Percentiles rank a stretch among this genome's conserved stretches.
These are phyloP conservation scores for Pongo pygmaeus DNA, from an alignment of 2,113 vertebrate species.

Conservation along the genomic window DNA sequence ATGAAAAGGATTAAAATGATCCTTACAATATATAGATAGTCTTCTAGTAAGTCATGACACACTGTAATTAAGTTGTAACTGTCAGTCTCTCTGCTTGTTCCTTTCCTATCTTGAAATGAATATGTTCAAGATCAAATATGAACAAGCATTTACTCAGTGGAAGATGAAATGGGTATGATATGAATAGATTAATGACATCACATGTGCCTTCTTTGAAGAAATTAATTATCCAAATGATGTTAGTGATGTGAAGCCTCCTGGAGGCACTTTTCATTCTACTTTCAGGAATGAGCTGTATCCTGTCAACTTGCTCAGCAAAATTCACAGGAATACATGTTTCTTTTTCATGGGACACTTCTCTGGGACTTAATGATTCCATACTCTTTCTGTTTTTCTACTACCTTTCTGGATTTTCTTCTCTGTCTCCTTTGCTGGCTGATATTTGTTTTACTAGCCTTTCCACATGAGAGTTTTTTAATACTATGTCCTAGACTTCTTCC, in stretches of 20 bases:
- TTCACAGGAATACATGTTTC: background rate
- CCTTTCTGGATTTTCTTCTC: background rate
- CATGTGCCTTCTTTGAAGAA: constrained; percentile 53
- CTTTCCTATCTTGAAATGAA: constrained; percentile 32
- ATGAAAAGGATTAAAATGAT: background rate
- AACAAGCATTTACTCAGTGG: constrained; percentile 9
- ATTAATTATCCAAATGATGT: constrained; percentile 38
- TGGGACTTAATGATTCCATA: background rate
- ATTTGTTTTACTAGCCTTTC: background rate
- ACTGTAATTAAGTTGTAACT: background rate
- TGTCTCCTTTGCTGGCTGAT: background rate
- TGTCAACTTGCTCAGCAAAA: background rate
- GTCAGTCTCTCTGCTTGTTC: background rate
- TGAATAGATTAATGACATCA: constrained; percentile 26
- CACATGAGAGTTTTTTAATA: background rate
- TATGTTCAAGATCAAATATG: constrained; percentile 41
- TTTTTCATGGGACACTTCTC: background rate
- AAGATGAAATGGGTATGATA: background rate
- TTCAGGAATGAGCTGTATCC: background rate
- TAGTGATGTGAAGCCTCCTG: constrained; percentile 37
- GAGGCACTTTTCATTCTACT: constrained; percentile 42
- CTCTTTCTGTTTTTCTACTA: background rate
- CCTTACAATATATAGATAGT: background rate
- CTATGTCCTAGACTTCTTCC: background rate
- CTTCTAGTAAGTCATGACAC: constrained; percentile 16